Percentiles rank a stretch among this genome's conserved stretches.
Conservation (phyloP, 2,888 invertebrate genomes). For the Callyntrura guangdongensis region DNA sequence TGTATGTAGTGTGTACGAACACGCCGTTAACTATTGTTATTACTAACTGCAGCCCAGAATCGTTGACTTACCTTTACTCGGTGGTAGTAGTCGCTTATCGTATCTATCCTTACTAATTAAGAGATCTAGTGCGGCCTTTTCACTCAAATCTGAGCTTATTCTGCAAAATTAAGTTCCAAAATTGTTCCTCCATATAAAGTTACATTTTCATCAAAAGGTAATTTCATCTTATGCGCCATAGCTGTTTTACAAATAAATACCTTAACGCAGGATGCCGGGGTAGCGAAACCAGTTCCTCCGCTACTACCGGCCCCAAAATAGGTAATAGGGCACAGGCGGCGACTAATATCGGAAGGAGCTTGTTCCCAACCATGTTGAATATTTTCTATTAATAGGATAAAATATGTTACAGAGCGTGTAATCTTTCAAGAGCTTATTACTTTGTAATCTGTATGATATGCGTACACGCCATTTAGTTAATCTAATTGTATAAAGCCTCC, state of each 20-base stretch:
- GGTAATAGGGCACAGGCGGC: slow-evolving; percentile 83
- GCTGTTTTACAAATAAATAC: slow-evolving; percentile 58
- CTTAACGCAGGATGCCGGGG: slow-evolving; percentile 76
- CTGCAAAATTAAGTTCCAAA: slow-evolving; percentile 61
- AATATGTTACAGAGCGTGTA: neutral
- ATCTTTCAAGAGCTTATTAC: neutral
- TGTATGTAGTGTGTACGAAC: no score
- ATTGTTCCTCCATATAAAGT: neutral
- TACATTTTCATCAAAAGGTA: neutral
- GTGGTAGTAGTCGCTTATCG: slow-evolving; percentile 96
- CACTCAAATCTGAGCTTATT: slow-evolving; percentile 83
- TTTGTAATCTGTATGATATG: neutral
- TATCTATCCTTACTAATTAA: slow-evolving; percentile 94
- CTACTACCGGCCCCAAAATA: slow-evolving; percentile 83
- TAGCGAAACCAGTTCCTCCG: slow-evolving; percentile 79
- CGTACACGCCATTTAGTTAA: neutral
- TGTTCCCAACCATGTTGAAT: slow-evolving; percentile 79
- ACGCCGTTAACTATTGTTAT: no score
- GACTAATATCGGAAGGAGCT: slow-evolving; percentile 81
- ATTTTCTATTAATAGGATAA: slow-evolving; percentile 56
- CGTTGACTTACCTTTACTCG: slow-evolving; percentile 88
- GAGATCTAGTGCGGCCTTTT: slow-evolving; percentile 90
- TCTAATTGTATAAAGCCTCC: neutral
- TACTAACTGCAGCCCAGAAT: no score
- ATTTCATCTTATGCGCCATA: neutral